These are phyloP conservation scores for Tetragnatha montana DNA, from an alignment of 2,888 invertebrate species.

Conservation along the genomic window DNA sequence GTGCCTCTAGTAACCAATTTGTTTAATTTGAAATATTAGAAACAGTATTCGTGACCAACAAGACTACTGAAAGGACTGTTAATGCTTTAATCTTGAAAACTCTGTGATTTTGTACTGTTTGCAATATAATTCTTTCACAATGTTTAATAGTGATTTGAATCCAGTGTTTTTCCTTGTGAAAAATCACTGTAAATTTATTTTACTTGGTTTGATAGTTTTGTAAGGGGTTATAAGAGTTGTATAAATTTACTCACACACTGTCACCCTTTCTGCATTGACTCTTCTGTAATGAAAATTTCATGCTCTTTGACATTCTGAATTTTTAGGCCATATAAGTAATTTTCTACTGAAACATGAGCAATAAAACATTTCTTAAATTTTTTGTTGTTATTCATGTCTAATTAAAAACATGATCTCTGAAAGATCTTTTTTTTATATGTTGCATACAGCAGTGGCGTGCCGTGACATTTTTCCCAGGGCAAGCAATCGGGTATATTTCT, in stretches of 20 bases:
- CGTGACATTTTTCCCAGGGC: too few species aligned
- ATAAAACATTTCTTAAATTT: constrained; percentile 41
- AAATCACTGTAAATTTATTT: constrained; percentile 8
- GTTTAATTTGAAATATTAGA: not conserved
- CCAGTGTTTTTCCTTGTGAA: not conserved
- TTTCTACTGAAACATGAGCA: constrained; percentile 58
- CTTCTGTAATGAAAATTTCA: constrained; percentile 48
- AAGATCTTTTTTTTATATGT: too few species aligned
- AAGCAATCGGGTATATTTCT: too few species aligned
- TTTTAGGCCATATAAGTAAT: constrained; percentile 57
- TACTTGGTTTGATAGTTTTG: constrained; percentile 22
- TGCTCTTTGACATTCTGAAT: constrained; percentile 42
- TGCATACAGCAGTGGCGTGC: too few species aligned
- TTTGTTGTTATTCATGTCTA: not conserved
- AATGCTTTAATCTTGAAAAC: not conserved
- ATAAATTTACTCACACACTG: constrained; percentile 25
- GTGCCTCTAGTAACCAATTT: too few species aligned
- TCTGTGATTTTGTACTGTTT: not conserved
- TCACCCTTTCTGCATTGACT: constrained; percentile 36
- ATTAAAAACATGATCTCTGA: too few species aligned
- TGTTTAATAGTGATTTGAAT: constrained; percentile 5
- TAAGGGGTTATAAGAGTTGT: constrained; percentile 15
- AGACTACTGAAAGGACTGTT: not conserved
- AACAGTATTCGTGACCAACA: not conserved
- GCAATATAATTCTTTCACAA: too few species aligned